A percentile compares a stretch with the other conserved stretches of the same genome.
These are phyloP conservation scores for Pinctada fucata DNA, from an alignment of 2,888 invertebrate species.

Conservation along the genomic window DNA sequence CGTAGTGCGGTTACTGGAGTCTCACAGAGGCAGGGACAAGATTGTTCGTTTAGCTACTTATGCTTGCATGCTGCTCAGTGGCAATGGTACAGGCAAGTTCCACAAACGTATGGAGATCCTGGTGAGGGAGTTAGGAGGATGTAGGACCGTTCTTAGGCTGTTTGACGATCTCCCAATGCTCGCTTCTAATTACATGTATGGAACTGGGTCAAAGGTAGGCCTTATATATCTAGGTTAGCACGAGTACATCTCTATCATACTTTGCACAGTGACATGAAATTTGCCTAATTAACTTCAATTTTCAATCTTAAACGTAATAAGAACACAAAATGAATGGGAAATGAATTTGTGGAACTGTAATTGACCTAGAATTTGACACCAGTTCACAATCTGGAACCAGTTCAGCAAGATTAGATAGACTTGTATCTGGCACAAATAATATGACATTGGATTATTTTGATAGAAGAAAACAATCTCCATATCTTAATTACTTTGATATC, in stretches of 20 bases:
- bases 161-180: conserved; percentile 92
- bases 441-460: too few species aligned
- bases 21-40: conserved; percentile 91
- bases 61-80: conserved; percentile 83
- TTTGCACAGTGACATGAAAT: not conserved
- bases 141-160: conserved; percentile 85
- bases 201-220: conserved; percentile 82
- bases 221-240: too few species aligned
- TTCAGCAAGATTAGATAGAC: too few species aligned
- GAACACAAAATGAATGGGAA: not conserved
- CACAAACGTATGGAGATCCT: conserved; percentile 54
- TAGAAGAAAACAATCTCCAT: too few species aligned
- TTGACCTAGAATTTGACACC: not conserved
- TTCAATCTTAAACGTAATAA: not conserved
- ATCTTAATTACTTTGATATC: too few species aligned
- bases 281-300: not conserved
- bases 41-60: conserved; percentile 88
- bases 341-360: not conserved
- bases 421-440: too few species aligned
- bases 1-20: conserved; percentile 80
- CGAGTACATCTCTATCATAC: not conserved
- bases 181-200: conserved; percentile 85
- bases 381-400: too few species aligned
- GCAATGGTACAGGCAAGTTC: conserved; percentile 48
- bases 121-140: conserved; percentile 60